Evolutionary conservation across 1,140 invertebrate genomes (phyloP).

Genomic region (Plodia interpunctella): DNA sequence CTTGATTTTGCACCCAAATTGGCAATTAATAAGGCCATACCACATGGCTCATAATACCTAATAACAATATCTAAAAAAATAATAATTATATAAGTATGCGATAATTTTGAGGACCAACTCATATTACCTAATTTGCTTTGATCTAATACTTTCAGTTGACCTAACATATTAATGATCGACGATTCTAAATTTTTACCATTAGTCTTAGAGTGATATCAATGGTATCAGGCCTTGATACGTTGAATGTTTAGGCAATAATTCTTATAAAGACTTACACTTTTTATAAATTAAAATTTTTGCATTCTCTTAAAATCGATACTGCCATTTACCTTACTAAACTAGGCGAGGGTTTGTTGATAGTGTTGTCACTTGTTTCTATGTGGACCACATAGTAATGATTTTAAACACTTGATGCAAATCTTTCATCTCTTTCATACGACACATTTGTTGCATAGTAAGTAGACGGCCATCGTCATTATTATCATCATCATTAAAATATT

Average conservation of each 20-base stretch:
- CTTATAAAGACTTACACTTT: slow-evolving; percentile 70
- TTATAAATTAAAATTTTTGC: slow-evolving; percentile 72
- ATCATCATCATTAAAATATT: slow-evolving; percentile 18
- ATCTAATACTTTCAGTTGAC: no score
- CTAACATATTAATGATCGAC: no score
- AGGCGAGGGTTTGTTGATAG: slow-evolving; percentile 6
- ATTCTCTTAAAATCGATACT: slow-evolving; percentile 65
- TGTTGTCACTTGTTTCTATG: slow-evolving; percentile 12
- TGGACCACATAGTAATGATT: slow-evolving; percentile 7
- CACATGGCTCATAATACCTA: no score
- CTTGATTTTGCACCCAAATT: no score
- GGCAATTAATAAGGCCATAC: no score
- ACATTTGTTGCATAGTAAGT: slow-evolving; percentile 52
- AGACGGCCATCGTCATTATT: slow-evolving; percentile 36
- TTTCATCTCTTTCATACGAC: slow-evolving; percentile 24
- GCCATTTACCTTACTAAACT: slow-evolving; percentile 66
- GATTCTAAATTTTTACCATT: no score
- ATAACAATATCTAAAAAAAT: no score
- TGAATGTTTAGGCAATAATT: slow-evolving; percentile 50
- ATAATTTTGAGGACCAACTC: no score
- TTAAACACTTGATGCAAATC: slow-evolving; percentile 12
- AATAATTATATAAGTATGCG: no score
- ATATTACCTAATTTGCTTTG: no score
- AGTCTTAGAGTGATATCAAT: not conserved
- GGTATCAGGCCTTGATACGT: slow-evolving; percentile 15